Evolutionary conservation across 1,140 invertebrate species (phyloP), one percentile per base, ranked within the genome.

Genomic region (Arion vulgaris): DNA sequence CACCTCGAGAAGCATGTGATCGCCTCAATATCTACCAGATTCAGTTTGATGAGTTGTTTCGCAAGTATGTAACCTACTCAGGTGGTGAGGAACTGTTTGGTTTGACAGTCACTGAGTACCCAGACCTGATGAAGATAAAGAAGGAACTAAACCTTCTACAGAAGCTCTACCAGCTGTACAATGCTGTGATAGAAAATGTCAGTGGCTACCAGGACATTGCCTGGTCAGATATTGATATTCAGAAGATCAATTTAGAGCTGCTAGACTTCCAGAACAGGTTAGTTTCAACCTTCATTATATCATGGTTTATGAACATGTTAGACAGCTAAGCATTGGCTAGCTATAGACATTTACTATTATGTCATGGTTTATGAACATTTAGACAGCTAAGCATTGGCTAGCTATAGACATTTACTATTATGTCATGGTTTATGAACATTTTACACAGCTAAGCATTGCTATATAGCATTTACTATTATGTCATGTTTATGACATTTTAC

Each of bases 161-260:
- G 92, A 99, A 99, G 90, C 93, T 99, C 0, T 99, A 99, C 88
- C 97, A 97, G 91, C 93, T 99, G 0, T 99, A 99, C 91, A 99
- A 99, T 90, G 96, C 98, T 88, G 98, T 99, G 0, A 97, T 99
- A 81, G 97, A 99, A 90, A 94, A 96, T 85, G 97, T 99, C 51
- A 97, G 96, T 91, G 97, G 96, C 88, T 99, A 99, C 91, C 98
- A 98, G 87, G 97, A 99, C 88, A 99, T 99, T 89, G 95, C 97
- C 0, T 99, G 97, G 98, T 81, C 88, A 23, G 97, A 98, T 88
- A 97, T 99, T 11, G 98, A 99, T 87, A 98, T 99, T 88, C 98
- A 99, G 92, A 96, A 98, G 90, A 99, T 99, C 85, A 99, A 98
- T 89, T 98, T 97, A 89, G 97, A 99, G 91, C 92, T 99, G 13